These are phyloP conservation scores for Tineola bisselliella DNA, from an alignment of 2,888 invertebrate genomes.

Conservation along the genomic window DNA sequence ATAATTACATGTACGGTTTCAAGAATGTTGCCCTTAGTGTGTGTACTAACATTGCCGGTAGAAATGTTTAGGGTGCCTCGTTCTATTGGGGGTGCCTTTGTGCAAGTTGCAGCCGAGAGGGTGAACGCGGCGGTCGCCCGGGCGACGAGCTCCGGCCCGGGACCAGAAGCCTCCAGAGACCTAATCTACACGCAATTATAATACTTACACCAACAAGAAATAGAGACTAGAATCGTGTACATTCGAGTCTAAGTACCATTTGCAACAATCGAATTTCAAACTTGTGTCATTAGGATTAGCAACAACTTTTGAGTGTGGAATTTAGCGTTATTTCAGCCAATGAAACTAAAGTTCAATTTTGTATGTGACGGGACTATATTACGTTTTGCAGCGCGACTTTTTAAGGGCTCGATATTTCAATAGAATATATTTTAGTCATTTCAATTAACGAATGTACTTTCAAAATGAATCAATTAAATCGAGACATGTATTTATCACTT, in stretches of 20 bases:
- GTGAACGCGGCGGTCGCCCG: slow-evolving; percentile 36
- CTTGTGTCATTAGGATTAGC: background rate
- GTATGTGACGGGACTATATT: background rate
- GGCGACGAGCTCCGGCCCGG: slow-evolving; percentile 54
- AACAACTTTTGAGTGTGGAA: background rate
- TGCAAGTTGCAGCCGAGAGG: slow-evolving; percentile 39
- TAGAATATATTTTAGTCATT: background rate
- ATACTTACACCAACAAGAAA: background rate
- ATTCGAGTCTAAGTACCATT: background rate
- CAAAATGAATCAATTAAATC: no score
- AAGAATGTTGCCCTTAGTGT: background rate
- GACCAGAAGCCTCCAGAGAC: slow-evolving; percentile 19
- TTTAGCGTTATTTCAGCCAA: background rate
- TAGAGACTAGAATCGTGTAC: background rate
- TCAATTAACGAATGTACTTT: no score
- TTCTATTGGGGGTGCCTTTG: slow-evolving; percentile 7
- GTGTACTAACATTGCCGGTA: slow-evolving; percentile 9
- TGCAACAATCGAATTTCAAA: slow-evolving; percentile 6
- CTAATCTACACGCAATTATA: slow-evolving; percentile 2
- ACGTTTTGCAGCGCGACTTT: background rate
- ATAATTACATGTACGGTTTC: slow-evolving; percentile 2
- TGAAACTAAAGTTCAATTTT: background rate
- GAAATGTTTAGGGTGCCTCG: slow-evolving; percentile 7
- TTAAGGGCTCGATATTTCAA: background rate
- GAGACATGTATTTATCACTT: no score